Percentiles rank a stretch among this genome's conserved stretches.
Evolutionary conservation across 2,888 invertebrate species (phyloP).

Genomic region (Venusia cambrica): DNA sequence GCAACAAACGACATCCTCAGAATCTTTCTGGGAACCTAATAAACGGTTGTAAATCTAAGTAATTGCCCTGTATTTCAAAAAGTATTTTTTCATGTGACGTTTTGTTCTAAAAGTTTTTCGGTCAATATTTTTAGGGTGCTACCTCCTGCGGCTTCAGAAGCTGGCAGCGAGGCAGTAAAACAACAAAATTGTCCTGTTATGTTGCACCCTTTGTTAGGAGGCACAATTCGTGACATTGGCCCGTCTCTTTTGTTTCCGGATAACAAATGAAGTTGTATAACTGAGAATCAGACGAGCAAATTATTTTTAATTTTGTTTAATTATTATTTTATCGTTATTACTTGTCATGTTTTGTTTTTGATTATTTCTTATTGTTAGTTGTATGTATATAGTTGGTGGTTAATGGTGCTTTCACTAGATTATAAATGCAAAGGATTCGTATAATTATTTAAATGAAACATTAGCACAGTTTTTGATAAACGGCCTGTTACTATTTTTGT

Average conservation of each 20-base stretch:
- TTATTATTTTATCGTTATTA: too few species aligned
- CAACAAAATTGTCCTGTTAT: slow-evolving; percentile 68
- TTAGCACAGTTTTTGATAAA: too few species aligned
- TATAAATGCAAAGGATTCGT: too few species aligned
- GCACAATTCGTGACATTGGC: slow-evolving; percentile 59
- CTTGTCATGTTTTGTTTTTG: too few species aligned
- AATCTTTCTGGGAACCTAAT: slow-evolving; percentile 56
- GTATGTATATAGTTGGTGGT: too few species aligned
- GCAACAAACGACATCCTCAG: slow-evolving; percentile 40
- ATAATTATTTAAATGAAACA: too few species aligned
- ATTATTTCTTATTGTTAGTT: too few species aligned
- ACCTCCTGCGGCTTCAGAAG: slow-evolving; percentile 75
- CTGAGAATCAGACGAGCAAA: slow-evolving; percentile 23
- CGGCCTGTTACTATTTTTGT: too few species aligned
- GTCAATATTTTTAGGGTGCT: slow-evolving; percentile 63
- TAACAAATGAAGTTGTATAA: slow-evolving; percentile 70
- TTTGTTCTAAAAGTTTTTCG: slow-evolving; percentile 48
- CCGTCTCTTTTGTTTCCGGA: slow-evolving; percentile 57
- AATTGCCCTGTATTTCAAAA: slow-evolving; percentile 63
- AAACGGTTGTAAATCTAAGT: slow-evolving; percentile 73
- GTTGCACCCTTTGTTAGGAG: slow-evolving; percentile 56
- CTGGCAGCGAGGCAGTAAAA: slow-evolving; percentile 56
- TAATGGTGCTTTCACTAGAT: too few species aligned
- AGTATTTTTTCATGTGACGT: slow-evolving; percentile 48
- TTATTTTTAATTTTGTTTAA: slow-evolving; percentile 5